Evolutionary conservation across 2,797 vertebrate genomes (phyloP), one percentile per base, ranked within the genome.

Genomic region (Streptopelia turtur): DNA sequence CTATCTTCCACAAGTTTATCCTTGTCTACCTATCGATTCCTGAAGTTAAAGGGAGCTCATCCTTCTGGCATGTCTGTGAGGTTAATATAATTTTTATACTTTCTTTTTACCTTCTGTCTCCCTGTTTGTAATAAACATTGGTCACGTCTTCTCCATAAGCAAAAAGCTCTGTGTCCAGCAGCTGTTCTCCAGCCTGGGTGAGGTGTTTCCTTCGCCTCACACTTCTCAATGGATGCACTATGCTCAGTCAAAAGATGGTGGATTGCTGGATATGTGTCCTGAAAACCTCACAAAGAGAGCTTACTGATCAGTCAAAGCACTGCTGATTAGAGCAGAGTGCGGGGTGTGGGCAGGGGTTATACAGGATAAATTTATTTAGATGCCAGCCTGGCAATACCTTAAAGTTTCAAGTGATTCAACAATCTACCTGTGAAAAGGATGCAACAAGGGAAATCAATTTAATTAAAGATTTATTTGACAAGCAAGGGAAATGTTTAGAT

Each of bases 391-490:
- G 64, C 70, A 96, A 78, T 41, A 90, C 27, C 77, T 92, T 85
- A 41, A 87, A 22, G 18, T 91, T 96, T 90, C 74, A 87, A 61
- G 27, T 22, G 28, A 74, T 90, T 83, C 87, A 94, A 64, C 77
- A 90, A 80, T 77, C 33, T 80, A 92, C 56, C 59, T 75, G n/a
- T 65, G 60, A 90, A 94, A 89, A 77, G 25, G 49, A 74, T 76
- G 52, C 64, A 94, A 50, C 41, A 83, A 56, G 66, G 83, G 88
- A 95, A 96, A 97, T 92, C 56, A 93, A 70, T 94, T 95, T 84
- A 94, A 93, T 93, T 96, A 95, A 95, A 96, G 65, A 84, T 88
- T 86, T 95, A 88, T 93, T 91, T 96, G 86, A 96, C 71, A 94
- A 94, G 79, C 35, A 89, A 94, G 43, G 25, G 28, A 93, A 94